These are phyloP conservation scores for Orycteropus afer DNA, from an alignment of 2,113 vertebrate genomes.

Conservation along the genomic window DNA sequence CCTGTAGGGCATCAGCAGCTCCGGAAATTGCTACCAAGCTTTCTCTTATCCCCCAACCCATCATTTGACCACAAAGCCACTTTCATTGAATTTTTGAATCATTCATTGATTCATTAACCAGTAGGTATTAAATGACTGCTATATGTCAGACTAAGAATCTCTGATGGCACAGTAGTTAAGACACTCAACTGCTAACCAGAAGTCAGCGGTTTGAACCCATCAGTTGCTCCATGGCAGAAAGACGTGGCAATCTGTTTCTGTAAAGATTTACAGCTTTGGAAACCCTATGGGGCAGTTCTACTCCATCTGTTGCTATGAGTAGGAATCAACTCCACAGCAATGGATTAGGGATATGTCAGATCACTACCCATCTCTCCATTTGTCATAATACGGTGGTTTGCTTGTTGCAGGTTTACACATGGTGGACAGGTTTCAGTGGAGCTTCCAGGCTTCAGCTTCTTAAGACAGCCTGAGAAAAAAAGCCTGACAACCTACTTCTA, in stretches of 20 bases:
- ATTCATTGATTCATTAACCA: not conserved
- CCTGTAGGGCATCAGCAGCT: not conserved
- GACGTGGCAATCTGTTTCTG: too few relatives aligned
- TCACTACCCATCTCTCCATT: not conserved
- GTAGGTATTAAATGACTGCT: not conserved
- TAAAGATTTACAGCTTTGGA: too few relatives aligned
- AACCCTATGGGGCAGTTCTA: too few relatives aligned
- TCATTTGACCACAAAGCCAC: not conserved
- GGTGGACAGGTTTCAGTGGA: not conserved
- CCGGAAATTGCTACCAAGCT: not conserved
- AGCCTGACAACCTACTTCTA: not conserved
- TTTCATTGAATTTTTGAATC: not conserved
- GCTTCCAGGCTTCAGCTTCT: not conserved
- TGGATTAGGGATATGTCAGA: not conserved
- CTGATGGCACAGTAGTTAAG: too few relatives aligned
- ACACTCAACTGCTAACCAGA: too few relatives aligned
- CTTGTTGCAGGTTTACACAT: not conserved
- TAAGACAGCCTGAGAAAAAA: not conserved
- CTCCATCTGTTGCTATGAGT: too few relatives aligned
- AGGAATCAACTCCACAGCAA: too few relatives aligned
- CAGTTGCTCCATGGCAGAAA: too few relatives aligned
- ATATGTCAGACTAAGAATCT: too few relatives aligned
- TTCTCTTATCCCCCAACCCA: not conserved
- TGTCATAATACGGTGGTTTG: not conserved
- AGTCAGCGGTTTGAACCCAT: too few relatives aligned